Conservation (phyloP, 2,797 vertebrate genomes). For the Ambastaia sidthimunki region DNA sequence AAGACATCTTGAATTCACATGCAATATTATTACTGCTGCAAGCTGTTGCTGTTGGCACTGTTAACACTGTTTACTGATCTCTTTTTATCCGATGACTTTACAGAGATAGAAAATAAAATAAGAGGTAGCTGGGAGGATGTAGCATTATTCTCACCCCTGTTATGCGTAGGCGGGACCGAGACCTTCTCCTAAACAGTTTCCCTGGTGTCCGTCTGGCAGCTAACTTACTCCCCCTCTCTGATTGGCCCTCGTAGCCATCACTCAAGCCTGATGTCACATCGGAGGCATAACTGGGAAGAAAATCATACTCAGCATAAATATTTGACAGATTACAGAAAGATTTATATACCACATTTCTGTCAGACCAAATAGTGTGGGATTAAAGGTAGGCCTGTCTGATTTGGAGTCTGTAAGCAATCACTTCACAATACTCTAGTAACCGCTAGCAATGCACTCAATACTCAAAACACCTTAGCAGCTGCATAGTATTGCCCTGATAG, state of each 20-base stretch:
- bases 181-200: conserved; percentile 81
- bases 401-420: no score
- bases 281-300: conserved; percentile 77
- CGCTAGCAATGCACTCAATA: neutral
- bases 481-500: neutral
- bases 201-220: conserved; percentile 66
- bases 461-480: neutral
- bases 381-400: no score
- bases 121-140: neutral
- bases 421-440: neutral
- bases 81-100: neutral
- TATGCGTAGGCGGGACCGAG: conserved; percentile 82
- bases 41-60: neutral
- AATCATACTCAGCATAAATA: neutral
- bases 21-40: neutral
- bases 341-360: neutral
- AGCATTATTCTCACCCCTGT: conserved; percentile 75
- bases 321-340: neutral
- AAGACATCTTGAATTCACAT: conserved; percentile 5
- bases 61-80: neutral
- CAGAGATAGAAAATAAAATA: neutral
- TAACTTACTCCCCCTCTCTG: conserved; percentile 68
- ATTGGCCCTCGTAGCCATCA: conserved; percentile 79
- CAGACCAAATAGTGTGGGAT: neutral
- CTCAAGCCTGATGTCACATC: conserved; percentile 83